Base-by-base conservation (phyloP, 2,797 vertebrate species). In the Pseudochromis fuscus region DNA sequence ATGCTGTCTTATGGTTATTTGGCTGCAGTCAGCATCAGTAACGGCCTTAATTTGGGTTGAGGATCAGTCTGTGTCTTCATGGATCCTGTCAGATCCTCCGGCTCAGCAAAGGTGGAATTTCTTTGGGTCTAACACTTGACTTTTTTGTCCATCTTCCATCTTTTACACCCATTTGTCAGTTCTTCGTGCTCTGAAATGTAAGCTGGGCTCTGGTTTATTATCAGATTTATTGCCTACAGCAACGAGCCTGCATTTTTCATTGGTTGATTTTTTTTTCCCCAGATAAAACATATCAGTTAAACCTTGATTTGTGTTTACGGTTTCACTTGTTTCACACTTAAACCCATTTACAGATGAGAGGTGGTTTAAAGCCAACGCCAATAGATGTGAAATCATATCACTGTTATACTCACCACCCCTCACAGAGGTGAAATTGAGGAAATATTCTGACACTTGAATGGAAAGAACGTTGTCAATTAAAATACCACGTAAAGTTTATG, bases 181-280 rank as follows among this genome's bases (percentile, higher is more conserved):
- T 64, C 31, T 53, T 48, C 59, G 16, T 15, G 8, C 7, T 42
- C 11, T 38, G 10, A 64, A 42, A 40, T 52, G 7, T 59, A 61
- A 67, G 23, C 25, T 52, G 37, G 2, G 13, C 9, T 33, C 7
- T 31, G 52, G 28, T 67, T 78, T 69, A 72, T 78, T 58, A 10
- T n/a, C n/a, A n/a, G n/a, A 56, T 60, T 73, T 9, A 64, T 56
- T 58, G 25, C 72, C 3, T 11, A 5, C 16, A 77, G 12, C 52
- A 55, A 23, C 28, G 18, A 10, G 10, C 25, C 35, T 7, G 25
- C 11, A 10, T 45, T 45, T 35, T 48, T 21, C 18, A 28, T 24
- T 2, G 23, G 18, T 48, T 24, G 45, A 61, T 21, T 45, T 0
- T 38, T 68, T 75, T 65, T 7, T 48, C 56, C 46, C 30, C 5